Percentiles rank a stretch among this genome's conserved stretches.
Evolutionary conservation across 2,888 invertebrate genomes (phyloP).

Genomic region (Saturnia japonica): DNA sequence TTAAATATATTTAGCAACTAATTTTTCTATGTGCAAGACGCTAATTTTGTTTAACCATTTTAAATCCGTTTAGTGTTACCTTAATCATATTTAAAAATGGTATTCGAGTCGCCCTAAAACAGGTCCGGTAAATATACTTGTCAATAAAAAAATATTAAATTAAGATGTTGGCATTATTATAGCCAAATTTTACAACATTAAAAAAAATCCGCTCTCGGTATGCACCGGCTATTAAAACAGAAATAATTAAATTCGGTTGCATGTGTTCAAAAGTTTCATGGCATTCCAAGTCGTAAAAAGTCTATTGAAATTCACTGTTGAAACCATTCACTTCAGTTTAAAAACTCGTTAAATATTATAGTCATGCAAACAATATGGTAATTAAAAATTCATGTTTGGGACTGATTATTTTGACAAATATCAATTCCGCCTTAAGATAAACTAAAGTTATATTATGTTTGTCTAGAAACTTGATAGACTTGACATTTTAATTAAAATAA

Average conservation of each 20-base stretch:
- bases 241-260: neutral
- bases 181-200: too few species aligned
- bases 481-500: neutral
- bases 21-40: too few species aligned
- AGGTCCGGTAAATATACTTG: too few species aligned
- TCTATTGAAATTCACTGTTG: neutral
- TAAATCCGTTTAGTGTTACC: too few species aligned
- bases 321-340: neutral
- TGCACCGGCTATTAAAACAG: neutral
- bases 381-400: neutral
- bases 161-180: too few species aligned
- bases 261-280: neutral
- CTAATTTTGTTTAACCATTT: too few species aligned
- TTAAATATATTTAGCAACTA: too few species aligned
- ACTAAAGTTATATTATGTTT: neutral
- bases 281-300: neutral
- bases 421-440: neutral
- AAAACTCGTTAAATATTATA: neutral
- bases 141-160: too few species aligned
- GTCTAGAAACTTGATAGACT: neutral
- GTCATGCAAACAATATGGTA: neutral
- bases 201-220: neutral
- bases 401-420: neutral
- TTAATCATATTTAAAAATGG: too few species aligned
- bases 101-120: too few species aligned